phyloP scores from a whole-genome alignment of 1,140 invertebrate species.

The Drosophila dunni region DNA sequence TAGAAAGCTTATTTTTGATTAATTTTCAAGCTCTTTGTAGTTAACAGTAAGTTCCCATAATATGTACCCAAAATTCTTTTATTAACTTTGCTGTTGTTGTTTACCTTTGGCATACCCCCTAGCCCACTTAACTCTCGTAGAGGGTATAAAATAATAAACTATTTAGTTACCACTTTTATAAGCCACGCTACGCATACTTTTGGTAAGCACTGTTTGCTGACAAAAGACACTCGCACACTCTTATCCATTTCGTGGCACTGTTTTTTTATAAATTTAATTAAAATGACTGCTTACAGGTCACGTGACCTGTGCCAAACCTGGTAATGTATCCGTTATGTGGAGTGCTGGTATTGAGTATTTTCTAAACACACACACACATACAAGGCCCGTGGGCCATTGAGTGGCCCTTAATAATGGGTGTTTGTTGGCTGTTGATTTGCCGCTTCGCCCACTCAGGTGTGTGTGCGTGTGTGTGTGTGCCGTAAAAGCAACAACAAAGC shows the following conservation, averaged over 20 bases:
- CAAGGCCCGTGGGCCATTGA: constrained; percentile 39
- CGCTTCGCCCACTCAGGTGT: constrained; percentile 77
- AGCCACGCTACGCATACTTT: background rate
- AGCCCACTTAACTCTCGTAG: background rate
- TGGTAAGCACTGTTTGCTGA: constrained; percentile 44
- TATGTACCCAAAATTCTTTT: no score
- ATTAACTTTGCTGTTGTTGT: background rate
- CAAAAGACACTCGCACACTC: constrained; percentile 69
- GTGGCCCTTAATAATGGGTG: constrained; percentile 48
- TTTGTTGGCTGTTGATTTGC: constrained; percentile 48
- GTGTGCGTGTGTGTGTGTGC: constrained; percentile 23
- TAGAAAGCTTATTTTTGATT: no score
- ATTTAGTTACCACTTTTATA: constrained; percentile 30
- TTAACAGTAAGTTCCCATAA: no score
- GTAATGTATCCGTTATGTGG: constrained; percentile 79
- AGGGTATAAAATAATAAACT: constrained; percentile 13
- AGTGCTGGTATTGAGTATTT: constrained; percentile 37
- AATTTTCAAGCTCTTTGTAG: no score
- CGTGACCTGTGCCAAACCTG: constrained; percentile 61
- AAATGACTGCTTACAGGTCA: constrained; percentile 75
- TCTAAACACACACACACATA: constrained; percentile 24
- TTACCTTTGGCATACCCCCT: background rate
- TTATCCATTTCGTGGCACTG: constrained; percentile 55
- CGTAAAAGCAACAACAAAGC: constrained; percentile 65
- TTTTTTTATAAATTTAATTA: constrained; percentile 84